These are phyloP conservation scores for Lasioglossum malachurum DNA, from an alignment of 2,888 invertebrate genomes.

Conservation along the genomic window DNA sequence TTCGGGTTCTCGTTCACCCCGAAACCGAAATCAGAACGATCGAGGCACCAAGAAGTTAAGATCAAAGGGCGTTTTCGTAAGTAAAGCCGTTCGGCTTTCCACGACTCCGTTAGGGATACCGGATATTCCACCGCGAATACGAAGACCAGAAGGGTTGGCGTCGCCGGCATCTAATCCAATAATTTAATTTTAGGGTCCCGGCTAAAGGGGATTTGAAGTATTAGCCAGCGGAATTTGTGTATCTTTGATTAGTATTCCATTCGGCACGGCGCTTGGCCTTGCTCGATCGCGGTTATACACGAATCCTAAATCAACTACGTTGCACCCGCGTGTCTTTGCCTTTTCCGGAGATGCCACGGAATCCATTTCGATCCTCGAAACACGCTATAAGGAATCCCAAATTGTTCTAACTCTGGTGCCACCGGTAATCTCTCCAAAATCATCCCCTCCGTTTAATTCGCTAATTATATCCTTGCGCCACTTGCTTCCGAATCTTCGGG, in stretches of 20 bases:
- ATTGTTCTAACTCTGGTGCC: background rate
- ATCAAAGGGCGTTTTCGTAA: conserved; percentile 53
- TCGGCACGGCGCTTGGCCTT: conserved; percentile 77
- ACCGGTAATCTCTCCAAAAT: background rate
- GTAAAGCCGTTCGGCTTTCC: conserved; percentile 59
- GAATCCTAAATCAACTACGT: conserved; percentile 83
- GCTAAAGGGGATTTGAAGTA: conserved; percentile 85
- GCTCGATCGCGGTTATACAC: conserved; percentile 81
- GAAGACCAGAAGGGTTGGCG: conserved; percentile 73
- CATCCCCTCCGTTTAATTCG: background rate
- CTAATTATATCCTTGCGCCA: background rate
- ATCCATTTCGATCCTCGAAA: conserved; percentile 60
- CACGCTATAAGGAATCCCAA: conserved; percentile 19
- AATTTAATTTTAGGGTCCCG: conserved; percentile 84
- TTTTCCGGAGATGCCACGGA: conserved; percentile 51
- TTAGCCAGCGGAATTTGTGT: conserved; percentile 84
- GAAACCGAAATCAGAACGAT: conserved; percentile 32
- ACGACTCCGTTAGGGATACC: conserved; percentile 63
- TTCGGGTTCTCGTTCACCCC: background rate
- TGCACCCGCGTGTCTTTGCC: conserved; percentile 72
- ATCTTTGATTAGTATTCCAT: conserved; percentile 85
- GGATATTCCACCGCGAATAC: conserved; percentile 49
- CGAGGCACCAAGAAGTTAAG: conserved; percentile 41
- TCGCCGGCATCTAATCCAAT: conserved; percentile 83
- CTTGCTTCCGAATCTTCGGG: background rate